A percentile compares a stretch with the other conserved stretches of the same genome.
phyloP scores from a whole-genome alignment of 2,888 invertebrate species.

The Mesorhabditis sp. region DNA sequence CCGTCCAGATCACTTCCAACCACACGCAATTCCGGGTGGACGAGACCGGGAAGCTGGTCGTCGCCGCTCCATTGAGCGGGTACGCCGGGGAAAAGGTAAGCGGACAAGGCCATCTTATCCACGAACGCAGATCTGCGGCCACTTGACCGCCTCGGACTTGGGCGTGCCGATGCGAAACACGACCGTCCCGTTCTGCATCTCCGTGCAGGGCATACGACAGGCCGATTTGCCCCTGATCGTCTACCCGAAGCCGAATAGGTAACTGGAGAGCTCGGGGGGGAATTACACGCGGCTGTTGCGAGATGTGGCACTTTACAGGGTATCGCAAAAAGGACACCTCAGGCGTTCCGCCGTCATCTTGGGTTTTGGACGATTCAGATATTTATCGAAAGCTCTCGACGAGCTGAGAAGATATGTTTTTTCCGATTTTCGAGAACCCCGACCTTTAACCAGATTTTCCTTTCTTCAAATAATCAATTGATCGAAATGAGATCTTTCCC shows the following conservation, averaged over 20 bases:
- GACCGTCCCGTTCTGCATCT: conserved; percentile 25
- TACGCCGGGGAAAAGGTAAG: conserved; percentile 31
- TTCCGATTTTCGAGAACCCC: no score
- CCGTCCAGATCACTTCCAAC: conserved; percentile 15
- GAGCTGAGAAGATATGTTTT: no score
- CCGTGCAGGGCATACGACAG: conserved; percentile 24
- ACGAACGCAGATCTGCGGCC: conserved; percentile 1
- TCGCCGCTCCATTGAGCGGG: conserved; percentile 19
- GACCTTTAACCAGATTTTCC: no score
- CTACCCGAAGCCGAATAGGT: conserved; percentile 4
- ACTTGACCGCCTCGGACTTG: not conserved
- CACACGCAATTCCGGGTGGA: conserved; percentile 30
- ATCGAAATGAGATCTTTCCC: no score
- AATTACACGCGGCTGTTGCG: no score
- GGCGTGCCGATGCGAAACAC: conserved; percentile 15
- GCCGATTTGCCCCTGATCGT: not conserved
- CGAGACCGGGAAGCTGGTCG: conserved; percentile 17
- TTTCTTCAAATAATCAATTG: no score
- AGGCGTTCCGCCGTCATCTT: no score
- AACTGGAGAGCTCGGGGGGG: not conserved
- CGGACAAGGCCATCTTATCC: conserved; percentile 1
- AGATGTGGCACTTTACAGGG: no score
- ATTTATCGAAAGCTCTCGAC: no score
- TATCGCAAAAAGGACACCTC: no score
- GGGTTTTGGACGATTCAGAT: no score